A percentile compares a stretch with the other conserved stretches of the same genome.
Conservation (phyloP, 2,888 invertebrate genomes). For the Ramazzottius varieornatus region DNA sequence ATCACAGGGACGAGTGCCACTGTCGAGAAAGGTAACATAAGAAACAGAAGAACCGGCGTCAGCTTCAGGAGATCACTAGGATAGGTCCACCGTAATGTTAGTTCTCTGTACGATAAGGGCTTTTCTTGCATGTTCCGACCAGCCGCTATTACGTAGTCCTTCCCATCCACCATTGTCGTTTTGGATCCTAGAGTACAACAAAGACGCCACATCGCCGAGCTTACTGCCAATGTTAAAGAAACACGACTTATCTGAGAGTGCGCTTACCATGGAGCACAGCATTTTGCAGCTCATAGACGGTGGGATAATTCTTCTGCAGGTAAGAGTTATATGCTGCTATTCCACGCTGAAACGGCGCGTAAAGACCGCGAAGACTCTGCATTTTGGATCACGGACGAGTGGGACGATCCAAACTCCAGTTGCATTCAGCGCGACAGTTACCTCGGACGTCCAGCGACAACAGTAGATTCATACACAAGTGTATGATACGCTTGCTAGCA, state of each 20-base stretch:
- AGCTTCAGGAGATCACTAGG: neutral
- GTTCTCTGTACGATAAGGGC: neutral
- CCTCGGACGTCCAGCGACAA: too few species aligned
- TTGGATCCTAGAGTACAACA: neutral
- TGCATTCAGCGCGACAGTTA: too few species aligned
- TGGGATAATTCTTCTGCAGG: neutral
- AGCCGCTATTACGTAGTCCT: neutral
- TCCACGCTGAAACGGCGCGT: neutral
- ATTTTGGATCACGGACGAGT: too few species aligned
- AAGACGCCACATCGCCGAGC: neutral
- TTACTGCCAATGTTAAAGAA: too few species aligned
- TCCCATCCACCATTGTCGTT: neutral
- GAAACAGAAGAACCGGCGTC: neutral
- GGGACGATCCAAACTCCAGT: too few species aligned
- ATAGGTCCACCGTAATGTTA: neutral
- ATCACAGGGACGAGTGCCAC: neutral
- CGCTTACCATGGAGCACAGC: neutral
- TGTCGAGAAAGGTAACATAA: neutral
- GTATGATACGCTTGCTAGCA: too few species aligned
- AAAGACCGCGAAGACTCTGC: neutral
- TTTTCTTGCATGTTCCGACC: neutral
- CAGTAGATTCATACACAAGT: too few species aligned
- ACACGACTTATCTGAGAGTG: too few species aligned
- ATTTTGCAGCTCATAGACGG: neutral
- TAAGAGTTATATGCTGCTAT: neutral